Evolutionary conservation across 2,113 vertebrate genomes (phyloP).

Genomic region (Anarrhichthys ocellatus): DNA sequence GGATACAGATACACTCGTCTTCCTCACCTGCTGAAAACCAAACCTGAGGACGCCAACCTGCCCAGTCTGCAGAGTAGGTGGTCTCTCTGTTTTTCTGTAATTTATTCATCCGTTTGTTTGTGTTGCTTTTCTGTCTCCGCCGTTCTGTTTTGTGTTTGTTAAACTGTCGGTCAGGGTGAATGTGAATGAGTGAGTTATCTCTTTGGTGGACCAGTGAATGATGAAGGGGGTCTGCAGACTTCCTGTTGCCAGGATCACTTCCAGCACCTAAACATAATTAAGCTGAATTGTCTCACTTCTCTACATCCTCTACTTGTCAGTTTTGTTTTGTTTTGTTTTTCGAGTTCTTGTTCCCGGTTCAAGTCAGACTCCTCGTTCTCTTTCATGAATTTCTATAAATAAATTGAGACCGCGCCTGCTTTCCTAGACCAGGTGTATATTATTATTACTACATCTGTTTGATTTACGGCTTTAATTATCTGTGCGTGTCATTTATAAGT

Average conservation of each 20-base stretch:
- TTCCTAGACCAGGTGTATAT: constrained; percentile 33
- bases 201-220: background rate
- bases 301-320: background rate
- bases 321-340: background rate
- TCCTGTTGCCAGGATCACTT: background rate
- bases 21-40: constrained; percentile 96
- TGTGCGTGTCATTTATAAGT: background rate
- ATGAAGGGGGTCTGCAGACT: background rate
- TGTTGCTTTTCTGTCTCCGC: background rate
- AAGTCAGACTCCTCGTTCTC: background rate
- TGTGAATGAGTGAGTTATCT: background rate
- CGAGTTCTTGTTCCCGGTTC: background rate
- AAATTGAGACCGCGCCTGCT: constrained; percentile 27
- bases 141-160: background rate
- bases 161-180: too few relatives aligned
- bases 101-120: background rate
- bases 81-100: background rate
- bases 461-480: constrained; percentile 43
- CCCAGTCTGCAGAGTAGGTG: constrained; percentile 97
- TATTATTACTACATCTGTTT: constrained; percentile 20
- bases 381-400: constrained; percentile 49
- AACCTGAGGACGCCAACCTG: constrained; percentile 95
- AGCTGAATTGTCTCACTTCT: background rate
- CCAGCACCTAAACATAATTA: background rate
- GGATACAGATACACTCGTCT: constrained; percentile 98